A percentile compares a stretch with the other conserved stretches of the same genome.
phyloP scores from a whole-genome alignment of 2,888 invertebrate species.

The Thera britannica region DNA sequence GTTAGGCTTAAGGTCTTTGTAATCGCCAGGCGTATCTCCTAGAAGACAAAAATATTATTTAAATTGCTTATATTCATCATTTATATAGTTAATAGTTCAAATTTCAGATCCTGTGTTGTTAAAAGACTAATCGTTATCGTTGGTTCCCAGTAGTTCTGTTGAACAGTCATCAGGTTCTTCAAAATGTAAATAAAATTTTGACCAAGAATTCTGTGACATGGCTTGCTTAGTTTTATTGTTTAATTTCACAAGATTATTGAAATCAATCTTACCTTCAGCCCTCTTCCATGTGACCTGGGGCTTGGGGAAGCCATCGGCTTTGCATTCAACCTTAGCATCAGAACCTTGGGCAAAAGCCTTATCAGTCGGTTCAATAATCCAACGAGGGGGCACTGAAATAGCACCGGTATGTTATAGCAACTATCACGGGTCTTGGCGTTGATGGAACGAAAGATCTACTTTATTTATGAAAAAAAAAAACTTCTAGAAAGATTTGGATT shows the following conservation, averaged over 20 bases:
- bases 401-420: constrained; percentile 51
- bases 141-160: too few species aligned
- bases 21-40: constrained; percentile 97
- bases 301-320: constrained; percentile 97
- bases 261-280: constrained; percentile 90
- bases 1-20: constrained; percentile 95
- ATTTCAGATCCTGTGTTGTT: not conserved
- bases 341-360: constrained; percentile 98
- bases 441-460: constrained; percentile 9
- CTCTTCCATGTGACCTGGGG: constrained; percentile 97
- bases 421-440: constrained; percentile 31
- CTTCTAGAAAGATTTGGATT: not conserved
- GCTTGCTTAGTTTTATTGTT: not conserved
- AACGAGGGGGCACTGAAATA: constrained; percentile 95
- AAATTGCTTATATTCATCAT: not conserved
- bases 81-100: not conserved
- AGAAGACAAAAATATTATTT: constrained; percentile 10
- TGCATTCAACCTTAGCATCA: constrained; percentile 97
- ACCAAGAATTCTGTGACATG: not conserved
- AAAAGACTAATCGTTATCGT: too few species aligned
- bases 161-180: too few species aligned
- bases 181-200: too few species aligned
- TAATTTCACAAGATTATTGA: not conserved
- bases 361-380: constrained; percentile 97
- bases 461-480: not conserved